A percentile compares a stretch with the other conserved stretches of the same genome.
phyloP scores from a whole-genome alignment of 2,888 invertebrate species.

The Coecobrya sp. region DNA sequence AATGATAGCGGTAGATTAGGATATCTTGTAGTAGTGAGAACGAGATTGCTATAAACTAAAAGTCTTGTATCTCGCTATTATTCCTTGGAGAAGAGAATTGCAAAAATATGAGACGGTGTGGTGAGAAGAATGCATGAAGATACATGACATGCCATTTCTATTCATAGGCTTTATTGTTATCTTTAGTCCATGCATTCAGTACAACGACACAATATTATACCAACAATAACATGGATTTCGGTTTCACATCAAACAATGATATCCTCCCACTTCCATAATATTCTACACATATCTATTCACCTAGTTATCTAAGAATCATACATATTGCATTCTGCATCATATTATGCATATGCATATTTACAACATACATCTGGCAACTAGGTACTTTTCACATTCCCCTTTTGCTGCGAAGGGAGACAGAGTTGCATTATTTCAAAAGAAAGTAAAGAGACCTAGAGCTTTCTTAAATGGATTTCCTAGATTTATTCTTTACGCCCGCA shows the following conservation, averaged over 20 bases:
- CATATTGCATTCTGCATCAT: too few species aligned
- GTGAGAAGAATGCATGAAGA: neutral
- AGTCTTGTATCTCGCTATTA: neutral
- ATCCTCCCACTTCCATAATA: neutral
- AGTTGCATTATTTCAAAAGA: neutral
- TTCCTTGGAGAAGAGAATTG: neutral
- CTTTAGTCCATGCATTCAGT: neutral
- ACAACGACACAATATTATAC: neutral
- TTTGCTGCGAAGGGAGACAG: too few species aligned
- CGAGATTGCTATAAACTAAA: conserved; percentile 26
- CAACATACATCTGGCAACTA: too few species aligned
- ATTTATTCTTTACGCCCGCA: neutral
- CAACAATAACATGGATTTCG: conserved; percentile 19
- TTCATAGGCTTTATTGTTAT: conserved; percentile 35
- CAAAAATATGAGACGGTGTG: conserved; percentile 23
- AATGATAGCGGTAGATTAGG: conserved; percentile 30
- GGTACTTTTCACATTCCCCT: too few species aligned
- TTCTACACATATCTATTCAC: neutral
- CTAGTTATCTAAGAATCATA: too few species aligned
- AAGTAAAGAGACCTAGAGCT: neutral
- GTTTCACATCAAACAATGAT: neutral
- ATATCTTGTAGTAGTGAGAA: neutral
- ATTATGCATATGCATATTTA: too few species aligned
- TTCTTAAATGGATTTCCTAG: neutral
- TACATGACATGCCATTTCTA: conserved; percentile 14